Evolutionary conservation across 2,113 vertebrate species (phyloP).

Genomic region (Cyanocitta stelleri): DNA sequence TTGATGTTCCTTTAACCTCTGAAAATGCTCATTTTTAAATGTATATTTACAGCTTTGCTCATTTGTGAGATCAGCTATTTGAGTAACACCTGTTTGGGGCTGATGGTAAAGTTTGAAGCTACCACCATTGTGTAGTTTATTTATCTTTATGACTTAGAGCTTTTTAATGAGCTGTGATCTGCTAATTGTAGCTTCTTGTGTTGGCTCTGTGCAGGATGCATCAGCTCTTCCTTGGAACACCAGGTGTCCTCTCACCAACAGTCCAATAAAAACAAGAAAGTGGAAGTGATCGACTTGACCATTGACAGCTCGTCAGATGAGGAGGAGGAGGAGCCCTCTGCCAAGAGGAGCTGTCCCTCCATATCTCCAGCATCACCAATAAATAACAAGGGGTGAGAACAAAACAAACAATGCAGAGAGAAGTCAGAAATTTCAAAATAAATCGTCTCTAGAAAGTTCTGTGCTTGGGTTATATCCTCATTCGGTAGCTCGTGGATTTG

Average conservation of each 20-base stretch:
- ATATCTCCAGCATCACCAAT: constrained; percentile 88
- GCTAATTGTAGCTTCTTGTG: neutral
- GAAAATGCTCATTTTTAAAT: neutral
- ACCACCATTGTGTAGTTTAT: accelerated
- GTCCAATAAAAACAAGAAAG: constrained; percentile 84
- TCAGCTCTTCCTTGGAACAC: constrained; percentile 81
- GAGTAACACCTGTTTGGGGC: neutral
- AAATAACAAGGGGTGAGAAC: constrained; percentile 87
- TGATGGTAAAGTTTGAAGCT: neutral
- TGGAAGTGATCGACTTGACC: constrained; percentile 96
- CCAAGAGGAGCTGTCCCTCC: constrained; percentile 89
- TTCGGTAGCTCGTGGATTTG: neutral
- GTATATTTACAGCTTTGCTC: neutral
- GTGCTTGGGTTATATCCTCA: neutral
- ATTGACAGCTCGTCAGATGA: constrained; percentile 97
- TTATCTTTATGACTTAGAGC: neutral
- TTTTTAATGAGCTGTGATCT: neutral
- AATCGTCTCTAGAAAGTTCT: neutral
- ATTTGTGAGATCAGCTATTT: neutral
- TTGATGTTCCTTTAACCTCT: neutral
- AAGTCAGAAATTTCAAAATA: neutral
- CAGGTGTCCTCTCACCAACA: constrained; percentile 76
- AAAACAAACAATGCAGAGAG: neutral
- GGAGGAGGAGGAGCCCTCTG: constrained; percentile 83
- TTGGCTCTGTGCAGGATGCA: constrained; percentile 70